Conservation (phyloP, 2,888 invertebrate genomes). For the Hyposoter dolosus region DNA sequence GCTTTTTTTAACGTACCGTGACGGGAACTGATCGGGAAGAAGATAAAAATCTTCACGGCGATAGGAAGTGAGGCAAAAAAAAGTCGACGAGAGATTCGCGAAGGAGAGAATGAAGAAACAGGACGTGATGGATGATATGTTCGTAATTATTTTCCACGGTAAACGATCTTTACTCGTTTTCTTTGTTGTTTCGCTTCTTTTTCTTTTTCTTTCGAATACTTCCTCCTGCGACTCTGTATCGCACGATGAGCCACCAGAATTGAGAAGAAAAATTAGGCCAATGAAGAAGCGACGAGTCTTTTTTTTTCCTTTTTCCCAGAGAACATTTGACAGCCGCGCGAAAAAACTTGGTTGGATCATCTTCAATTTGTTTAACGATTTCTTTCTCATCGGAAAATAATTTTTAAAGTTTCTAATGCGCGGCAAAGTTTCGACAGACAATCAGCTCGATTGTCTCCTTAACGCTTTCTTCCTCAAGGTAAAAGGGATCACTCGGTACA, state of each 20-base stretch:
- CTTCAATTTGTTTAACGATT: background rate
- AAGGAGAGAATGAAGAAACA: constrained; percentile 51
- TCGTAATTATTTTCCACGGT: constrained; percentile 76
- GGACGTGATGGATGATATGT: constrained; percentile 75
- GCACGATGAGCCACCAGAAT: constrained; percentile 1
- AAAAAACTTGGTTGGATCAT: background rate
- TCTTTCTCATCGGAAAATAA: background rate
- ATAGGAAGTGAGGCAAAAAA: constrained; percentile 28
- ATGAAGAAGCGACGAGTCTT: constrained; percentile 35
- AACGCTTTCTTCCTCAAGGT: background rate
- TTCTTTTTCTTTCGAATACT: background rate
- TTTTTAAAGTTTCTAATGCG: background rate
- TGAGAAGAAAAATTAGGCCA: constrained; percentile 46
- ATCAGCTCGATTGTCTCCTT: background rate
- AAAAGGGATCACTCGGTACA: too few relatives aligned
- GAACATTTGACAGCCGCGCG: background rate
- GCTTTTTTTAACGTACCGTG: background rate
- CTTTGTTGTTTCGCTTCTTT: constrained; percentile 68
- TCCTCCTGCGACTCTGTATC: background rate
- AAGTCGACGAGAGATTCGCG: constrained; percentile 30
- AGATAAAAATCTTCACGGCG: constrained; percentile 25
- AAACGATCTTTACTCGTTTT: constrained; percentile 39
- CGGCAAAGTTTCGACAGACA: background rate
- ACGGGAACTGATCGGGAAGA: background rate
- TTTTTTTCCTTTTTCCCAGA: background rate